Base-by-base conservation (phyloP, 1,140 invertebrate genomes). In the Nilaparvata lugens region DNA sequence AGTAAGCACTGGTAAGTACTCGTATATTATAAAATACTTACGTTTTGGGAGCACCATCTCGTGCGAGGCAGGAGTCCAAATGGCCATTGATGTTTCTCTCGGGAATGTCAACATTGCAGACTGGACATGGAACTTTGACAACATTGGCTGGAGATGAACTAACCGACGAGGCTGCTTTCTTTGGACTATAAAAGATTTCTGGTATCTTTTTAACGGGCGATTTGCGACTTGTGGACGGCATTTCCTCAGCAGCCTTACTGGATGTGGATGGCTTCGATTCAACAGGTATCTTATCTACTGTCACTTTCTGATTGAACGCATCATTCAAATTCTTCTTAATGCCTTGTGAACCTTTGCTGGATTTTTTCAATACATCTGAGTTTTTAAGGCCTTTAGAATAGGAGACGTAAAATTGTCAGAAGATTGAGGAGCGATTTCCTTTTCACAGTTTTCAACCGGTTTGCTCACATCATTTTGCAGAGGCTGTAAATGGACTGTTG, bases 21-120 rank as follows among this genome's bases (percentile, higher is more conserved):
- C n/a, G n/a, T 18, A 4, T 6, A 48, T 48, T 48, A 11, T 2
- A 48, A 48, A 9, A 14, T 19, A 19, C 45, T 48, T 14, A 48
- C 45, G 7, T 6, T 48, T 48, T 48, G 5, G 35, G 25, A 19
- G 61, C 24, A 40, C 55, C 42, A 58, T 38, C 51, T 62, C 73
- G 65, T 56, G 75, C 72, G 24, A 81, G 68, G 67, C 81, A 82
- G 51, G 72, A 71, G 68, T 82, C 81, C 28, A 82, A 70, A 69
- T 82, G 81, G 18, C 66, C 68, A 65, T 82, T 81, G 9, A 82
- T 77, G 62, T 74, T 70, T 4, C 58, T 61, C 52, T 74, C 64
- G 11, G 71, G 67, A 40, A 82, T 71, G 9, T 72, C 68, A 28
- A 80, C 75, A 56, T 67, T 70, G 60, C 80, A 82, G 0, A 82